Evolutionary conservation across 2,888 invertebrate genomes (phyloP).

Genomic region (Apamea anceps): DNA sequence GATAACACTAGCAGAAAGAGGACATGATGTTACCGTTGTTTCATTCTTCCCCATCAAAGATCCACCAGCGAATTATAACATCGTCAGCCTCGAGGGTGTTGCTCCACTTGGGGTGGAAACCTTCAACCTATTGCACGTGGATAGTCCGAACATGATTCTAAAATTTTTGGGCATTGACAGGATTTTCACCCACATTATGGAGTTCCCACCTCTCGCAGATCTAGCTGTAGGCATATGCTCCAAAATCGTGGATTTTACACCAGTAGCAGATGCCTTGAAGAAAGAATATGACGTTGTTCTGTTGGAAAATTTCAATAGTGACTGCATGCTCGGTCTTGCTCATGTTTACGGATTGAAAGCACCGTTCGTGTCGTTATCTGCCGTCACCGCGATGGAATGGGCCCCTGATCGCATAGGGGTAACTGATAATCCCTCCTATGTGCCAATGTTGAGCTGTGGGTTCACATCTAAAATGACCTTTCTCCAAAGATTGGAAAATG

Average conservation of each 20-base stretch:
- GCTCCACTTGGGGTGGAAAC: slow-evolving; percentile 16
- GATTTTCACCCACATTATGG: slow-evolving; percentile 30
- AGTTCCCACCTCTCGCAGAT: slow-evolving; percentile 30
- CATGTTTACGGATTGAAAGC: slow-evolving; percentile 82
- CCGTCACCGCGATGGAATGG: slow-evolving; percentile 24
- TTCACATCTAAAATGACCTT: slow-evolving; percentile 88
- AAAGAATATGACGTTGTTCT: slow-evolving; percentile 88
- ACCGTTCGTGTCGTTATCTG: slow-evolving; percentile 14
- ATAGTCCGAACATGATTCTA: slow-evolving; percentile 13
- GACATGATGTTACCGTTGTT: slow-evolving; percentile 91
- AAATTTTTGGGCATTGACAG: slow-evolving; percentile 22
- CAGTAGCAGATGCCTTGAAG: slow-evolving; percentile 22
- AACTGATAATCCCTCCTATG: slow-evolving; percentile 75
- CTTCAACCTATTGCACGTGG: not conserved
- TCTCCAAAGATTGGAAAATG: slow-evolving; percentile 85
- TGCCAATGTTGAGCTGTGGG: slow-evolving; percentile 88
- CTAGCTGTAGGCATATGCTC: slow-evolving; percentile 21
- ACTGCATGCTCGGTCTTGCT: slow-evolving; percentile 91
- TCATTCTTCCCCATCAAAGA: slow-evolving; percentile 90
- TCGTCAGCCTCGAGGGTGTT: slow-evolving; percentile 51
- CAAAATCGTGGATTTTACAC: slow-evolving; percentile 32
- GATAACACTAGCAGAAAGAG: slow-evolving; percentile 88
- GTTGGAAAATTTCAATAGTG: slow-evolving; percentile 91
- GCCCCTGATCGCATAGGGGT: slow-evolving; percentile 25
- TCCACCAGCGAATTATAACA: slow-evolving; percentile 84